Evolutionary conservation across 2,888 invertebrate genomes (phyloP).

Genomic region (Eupsilia transversa): DNA sequence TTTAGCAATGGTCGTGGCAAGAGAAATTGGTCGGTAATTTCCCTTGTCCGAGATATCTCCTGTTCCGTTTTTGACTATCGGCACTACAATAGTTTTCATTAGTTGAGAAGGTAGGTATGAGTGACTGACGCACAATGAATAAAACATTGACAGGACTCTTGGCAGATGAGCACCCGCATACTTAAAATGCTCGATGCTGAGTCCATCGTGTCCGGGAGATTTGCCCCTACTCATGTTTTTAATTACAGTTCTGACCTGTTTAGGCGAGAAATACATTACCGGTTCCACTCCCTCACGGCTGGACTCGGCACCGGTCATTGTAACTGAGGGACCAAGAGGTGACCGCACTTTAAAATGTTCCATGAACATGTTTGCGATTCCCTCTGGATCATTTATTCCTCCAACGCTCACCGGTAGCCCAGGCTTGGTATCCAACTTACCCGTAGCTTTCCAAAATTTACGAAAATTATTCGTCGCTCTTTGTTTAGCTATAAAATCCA

Average conservation of each 20-base stretch:
- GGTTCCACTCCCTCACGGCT: background rate
- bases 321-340: background rate
- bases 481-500: too few species aligned
- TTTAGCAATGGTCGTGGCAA: background rate
- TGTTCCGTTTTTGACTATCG: too few species aligned
- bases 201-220: background rate
- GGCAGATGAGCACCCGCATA: background rate
- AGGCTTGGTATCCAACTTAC: background rate
- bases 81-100: too few species aligned
- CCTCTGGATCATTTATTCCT: background rate
- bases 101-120: too few species aligned
- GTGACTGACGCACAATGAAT: too few species aligned
- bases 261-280: background rate
- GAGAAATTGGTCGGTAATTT: background rate
- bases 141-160: too few species aligned
- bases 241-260: background rate
- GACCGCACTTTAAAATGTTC: background rate
- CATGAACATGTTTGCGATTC: background rate
- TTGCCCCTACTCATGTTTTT: background rate
- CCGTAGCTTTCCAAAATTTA: background rate
- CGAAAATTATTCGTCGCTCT: too few species aligned
- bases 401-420: background rate
- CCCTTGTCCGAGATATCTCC: too few species aligned
- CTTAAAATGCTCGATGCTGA: slow-evolving; percentile 2
- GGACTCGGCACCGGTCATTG: background rate